Base-by-base conservation (phyloP, 2,797 vertebrate species). In the Centroberyx gerrardi region DNA sequence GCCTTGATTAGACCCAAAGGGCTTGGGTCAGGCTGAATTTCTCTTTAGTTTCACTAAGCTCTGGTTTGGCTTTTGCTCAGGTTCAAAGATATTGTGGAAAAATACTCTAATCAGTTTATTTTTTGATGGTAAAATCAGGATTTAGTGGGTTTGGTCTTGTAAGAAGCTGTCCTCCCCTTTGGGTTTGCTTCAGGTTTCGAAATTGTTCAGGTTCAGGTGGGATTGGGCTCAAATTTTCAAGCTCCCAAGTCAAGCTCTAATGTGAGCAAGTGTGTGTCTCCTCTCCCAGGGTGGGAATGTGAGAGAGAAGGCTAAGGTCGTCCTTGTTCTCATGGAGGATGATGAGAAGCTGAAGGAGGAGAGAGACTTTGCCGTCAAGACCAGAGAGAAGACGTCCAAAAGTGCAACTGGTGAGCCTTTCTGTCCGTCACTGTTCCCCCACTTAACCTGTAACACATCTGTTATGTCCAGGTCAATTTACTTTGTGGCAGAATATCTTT, bases 301-400 rank as follows among this genome's bases (percentile, higher is more conserved):
- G 60, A 95, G 98, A 31, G 98, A 99, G 88, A 99, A 99, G 85
- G 98, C 98, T 36, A 99, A 99, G 90, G 97, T 99, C 68, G 93
- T 99, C 42, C 95, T 99, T 36, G 88, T 96, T 38, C 96, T 99
- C 0, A 93, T 96, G 87, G 97, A 97, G 82, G 97, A 99, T 0
- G 98, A 99, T 1, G 97, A 97, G 1, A 96, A 98, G 74, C 95
- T 99, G 62, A 98, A 98, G 91, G 94, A 95, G 1, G 98, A 99
- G 92, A 93, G 98, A 88, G 96, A 96, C 51, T 98, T 97, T 91
- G 97, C 98, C 0, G 87, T 99, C 68, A 99, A 98, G 90, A 99
- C 98, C 88, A 97, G 99, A 96, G 97, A 99, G 88, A 97, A 99
- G 70, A 97, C 98, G 63, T 96, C 97, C 62, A 97, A 99, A 94